Base-by-base conservation (phyloP, 2,113 vertebrate species). In the Onychostruthus taczanowskii region DNA sequence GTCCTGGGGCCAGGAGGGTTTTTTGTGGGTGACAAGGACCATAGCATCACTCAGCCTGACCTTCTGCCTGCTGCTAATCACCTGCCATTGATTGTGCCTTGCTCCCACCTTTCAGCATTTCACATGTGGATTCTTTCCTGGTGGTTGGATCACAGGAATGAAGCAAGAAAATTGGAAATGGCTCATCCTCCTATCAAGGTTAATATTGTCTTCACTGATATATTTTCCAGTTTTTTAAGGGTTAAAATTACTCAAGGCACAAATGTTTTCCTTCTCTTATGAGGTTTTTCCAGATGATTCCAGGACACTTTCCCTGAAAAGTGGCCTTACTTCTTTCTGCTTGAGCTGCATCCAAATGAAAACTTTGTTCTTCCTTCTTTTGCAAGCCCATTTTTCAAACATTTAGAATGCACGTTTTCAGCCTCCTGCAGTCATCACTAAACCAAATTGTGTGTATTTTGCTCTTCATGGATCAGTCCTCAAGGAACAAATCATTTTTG, bases 401-500 rank as follows among this genome's bases (percentile, higher is more conserved):
- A 28, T 33, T 84, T 53, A 16, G 73, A 72, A 44, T 2, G 17
- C 22, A 22, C 0, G 0, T 88, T 83, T 83, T 21, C 58, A 89
- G 70, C 69, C 78, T 94, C 74, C 88, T 86, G 73, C 84, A 89
- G 89, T 58, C 79, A 82, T 37, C 59, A 20, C 75, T 76, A 85
- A 86, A 84, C 47, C 43, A 39, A 94, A 68, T 19, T 69, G 47
- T 84, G 17, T 37, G 13, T n/a, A 30, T 92, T 89, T 87, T 73
- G 53, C 77, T 89, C 63, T 72, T 87, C 55, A 52, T 91, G 84
- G 84, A 88, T 85, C 87, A 87, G 75, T 77, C 87, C 84, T 91
- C 39, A 27, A 69, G 76, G 76, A 67, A 56, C 62, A 89, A 80
- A 93, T 91, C 10, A 28, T 89, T 96, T 93, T 94, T 87, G 90